Evolutionary conservation across 2,113 vertebrate species (phyloP), one percentile per base, ranked within the genome.

Genomic region (Triplophysa tibetana): DNA sequence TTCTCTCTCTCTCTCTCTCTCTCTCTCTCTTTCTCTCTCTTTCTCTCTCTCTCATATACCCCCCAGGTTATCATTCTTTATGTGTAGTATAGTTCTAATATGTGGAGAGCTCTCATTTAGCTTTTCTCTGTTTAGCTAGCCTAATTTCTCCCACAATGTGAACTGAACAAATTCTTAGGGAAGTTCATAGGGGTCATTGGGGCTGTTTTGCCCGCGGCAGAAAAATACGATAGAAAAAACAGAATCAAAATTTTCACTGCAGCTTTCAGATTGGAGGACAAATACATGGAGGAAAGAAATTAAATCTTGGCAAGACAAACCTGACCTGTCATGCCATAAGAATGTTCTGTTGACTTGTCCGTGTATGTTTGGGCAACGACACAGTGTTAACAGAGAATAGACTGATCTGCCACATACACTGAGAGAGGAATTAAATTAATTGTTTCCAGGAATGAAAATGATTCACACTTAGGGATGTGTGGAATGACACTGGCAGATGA

Each of bases 401-500:
- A 83, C 79, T 88, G 87, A 92, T 90, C 89, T 90, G 17, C 52
- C 52, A 19, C 17, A 17, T 19, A 8, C 86, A 89, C 89, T 89
- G 60, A 16, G n/a, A 69, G 78, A 72, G 75, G 85, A 91, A 92
- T 90, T 91, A 89, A 85, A 89, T 89, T 93, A 93, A 93, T 94
- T 93, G 91, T 91, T 93, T 86, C 88, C 87, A 72, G 87, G 89
- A 92, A 92, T 92, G 89, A 93, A 93, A 94, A 90, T 92, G 92
- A 94, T 93, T 93, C 90, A 91, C 90, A 91, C 88, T 88, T 89
- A 91, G 86, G 88, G 76, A 88, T 93, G 92, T 91, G 87, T 94
- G 91, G 92, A 93, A 93, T 93, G 91, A 91, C 90, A 91, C 88
- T 92, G 91, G 91, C 90, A 91, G 91, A 92, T 92, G 90, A 91